phyloP scores from a whole-genome alignment of 2,888 invertebrate genomes.

The Diaprepes abbreviatus region DNA sequence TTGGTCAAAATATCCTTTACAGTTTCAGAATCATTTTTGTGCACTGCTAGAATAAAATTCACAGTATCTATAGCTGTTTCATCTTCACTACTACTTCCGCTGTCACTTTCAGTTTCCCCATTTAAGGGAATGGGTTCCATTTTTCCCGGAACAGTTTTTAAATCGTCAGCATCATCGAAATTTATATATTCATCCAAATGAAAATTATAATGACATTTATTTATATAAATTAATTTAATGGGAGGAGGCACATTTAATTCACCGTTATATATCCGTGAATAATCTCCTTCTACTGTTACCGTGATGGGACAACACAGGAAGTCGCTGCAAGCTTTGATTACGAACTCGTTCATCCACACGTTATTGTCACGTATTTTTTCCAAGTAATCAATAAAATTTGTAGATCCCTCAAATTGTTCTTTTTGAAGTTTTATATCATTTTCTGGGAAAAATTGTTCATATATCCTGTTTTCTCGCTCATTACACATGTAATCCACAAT shows the following conservation, averaged over 20 bases:
- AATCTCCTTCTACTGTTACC: background rate
- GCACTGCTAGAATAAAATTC: background rate
- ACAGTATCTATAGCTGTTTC: background rate
- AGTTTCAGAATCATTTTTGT: background rate
- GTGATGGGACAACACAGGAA: constrained; percentile 6
- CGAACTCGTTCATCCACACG: constrained; percentile 10
- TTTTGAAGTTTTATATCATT: background rate
- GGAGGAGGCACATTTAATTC: background rate
- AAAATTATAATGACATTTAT: constrained; percentile 5
- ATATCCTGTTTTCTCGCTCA: background rate
- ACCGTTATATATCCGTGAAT: background rate
- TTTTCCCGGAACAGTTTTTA: background rate
- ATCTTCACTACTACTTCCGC: background rate
- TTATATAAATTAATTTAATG: background rate
- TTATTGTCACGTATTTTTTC: background rate
- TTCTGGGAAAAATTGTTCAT: constrained; percentile 1
- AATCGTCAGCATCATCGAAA: background rate
- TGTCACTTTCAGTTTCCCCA: background rate
- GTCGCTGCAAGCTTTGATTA: constrained; percentile 6
- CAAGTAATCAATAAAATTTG: background rate
- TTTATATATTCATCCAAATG: background rate
- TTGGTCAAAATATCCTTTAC: background rate
- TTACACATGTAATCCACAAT: background rate
- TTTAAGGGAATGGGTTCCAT: background rate
- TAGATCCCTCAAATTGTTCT: constrained; percentile 7